Percentiles rank a stretch among this genome's conserved stretches.
phyloP scores from a whole-genome alignment of 2,797 vertebrate species.

The Synaphobranchus kaupii region DNA sequence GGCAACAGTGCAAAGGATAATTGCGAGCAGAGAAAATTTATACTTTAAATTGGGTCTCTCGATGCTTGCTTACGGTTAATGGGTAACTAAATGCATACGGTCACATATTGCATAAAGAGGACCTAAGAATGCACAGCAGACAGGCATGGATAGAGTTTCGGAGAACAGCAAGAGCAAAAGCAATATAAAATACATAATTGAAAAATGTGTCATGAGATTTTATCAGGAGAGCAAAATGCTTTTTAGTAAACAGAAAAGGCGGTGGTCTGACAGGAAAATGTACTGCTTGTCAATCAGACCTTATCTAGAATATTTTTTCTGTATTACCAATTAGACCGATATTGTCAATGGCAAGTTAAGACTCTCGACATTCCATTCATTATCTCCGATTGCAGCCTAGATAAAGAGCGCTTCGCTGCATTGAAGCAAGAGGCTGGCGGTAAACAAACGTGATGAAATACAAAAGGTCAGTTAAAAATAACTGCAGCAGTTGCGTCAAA shows the following conservation, averaged over 20 bases:
- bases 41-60: background rate
- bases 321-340: background rate
- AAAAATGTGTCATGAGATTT: background rate
- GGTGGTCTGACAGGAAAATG: background rate
- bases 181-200: slow-evolving; percentile 1
- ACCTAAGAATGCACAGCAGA: background rate
- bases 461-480: background rate
- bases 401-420: background rate
- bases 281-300: background rate
- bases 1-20: background rate
- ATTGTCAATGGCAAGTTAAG: background rate
- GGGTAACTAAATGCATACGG: background rate
- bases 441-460: background rate
- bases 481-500: background rate
- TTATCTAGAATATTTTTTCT: background rate
- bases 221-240: background rate
- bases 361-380: background rate
- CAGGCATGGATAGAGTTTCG: background rate
- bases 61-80: background rate
- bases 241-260: background rate
- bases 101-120: background rate
- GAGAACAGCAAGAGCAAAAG: background rate
- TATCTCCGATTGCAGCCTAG: background rate
- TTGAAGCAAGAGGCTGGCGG: background rate
- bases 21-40: background rate